These are phyloP conservation scores for Ctenodactylus gundi DNA, from an alignment of 2,113 vertebrate genomes.

Conservation along the genomic window DNA sequence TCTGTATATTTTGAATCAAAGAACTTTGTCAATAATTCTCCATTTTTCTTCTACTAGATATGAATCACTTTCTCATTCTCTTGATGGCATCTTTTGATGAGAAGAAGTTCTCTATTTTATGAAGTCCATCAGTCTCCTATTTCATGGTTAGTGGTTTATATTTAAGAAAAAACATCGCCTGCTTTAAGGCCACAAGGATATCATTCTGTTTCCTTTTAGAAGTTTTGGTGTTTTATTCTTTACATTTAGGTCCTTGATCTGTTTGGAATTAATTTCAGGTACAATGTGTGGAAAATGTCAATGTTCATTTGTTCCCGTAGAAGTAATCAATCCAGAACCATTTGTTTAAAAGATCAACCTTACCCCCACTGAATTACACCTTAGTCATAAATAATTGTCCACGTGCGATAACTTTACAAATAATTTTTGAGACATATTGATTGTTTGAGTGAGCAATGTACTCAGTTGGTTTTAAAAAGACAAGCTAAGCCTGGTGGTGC, in stretches of 20 bases:
- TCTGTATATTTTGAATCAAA: too few relatives aligned
- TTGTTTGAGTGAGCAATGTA: not conserved
- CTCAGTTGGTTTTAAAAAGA: not conserved
- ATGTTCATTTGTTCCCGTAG: not conserved
- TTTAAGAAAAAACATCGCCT: conserved; percentile 17
- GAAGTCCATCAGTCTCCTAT: not conserved
- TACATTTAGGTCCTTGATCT: not conserved
- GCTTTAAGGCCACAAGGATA: not conserved
- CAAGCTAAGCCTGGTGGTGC: too few relatives aligned
- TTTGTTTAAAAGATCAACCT: conserved; percentile 22
- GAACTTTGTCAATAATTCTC: too few relatives aligned
- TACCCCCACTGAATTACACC: not conserved
- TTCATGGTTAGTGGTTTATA: not conserved
- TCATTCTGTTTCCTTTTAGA: not conserved
- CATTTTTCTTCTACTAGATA: not conserved
- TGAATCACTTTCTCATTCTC: not conserved
- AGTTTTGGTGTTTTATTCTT: not conserved
- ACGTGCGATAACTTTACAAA: not conserved
- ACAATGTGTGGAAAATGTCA: not conserved
- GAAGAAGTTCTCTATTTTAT: conserved; percentile 1
- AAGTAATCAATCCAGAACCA: not conserved
- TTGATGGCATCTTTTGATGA: not conserved
- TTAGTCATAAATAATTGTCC: not conserved
- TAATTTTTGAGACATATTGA: not conserved
- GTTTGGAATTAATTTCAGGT: not conserved